A percentile compares a stretch with the other conserved stretches of the same genome.
phyloP scores from a whole-genome alignment of 2,797 vertebrate species.

The Galago senegalensis region DNA sequence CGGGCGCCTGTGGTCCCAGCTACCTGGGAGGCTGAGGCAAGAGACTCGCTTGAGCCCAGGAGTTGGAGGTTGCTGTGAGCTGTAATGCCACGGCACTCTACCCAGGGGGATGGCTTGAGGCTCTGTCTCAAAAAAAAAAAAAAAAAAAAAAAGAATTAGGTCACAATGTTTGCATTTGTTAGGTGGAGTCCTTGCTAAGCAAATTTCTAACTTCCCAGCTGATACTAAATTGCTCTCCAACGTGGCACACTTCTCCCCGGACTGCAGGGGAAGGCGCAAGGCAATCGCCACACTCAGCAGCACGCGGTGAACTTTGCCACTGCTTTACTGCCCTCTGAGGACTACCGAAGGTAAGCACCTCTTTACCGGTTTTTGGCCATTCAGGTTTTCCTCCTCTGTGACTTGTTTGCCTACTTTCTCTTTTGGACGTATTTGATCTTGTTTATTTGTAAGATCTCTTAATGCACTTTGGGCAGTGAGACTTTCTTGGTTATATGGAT shows the following conservation, averaged over 20 bases:
- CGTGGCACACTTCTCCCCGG: not conserved
- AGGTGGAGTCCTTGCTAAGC: no score
- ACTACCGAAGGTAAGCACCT: not conserved
- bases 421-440: slow-evolving; percentile 2
- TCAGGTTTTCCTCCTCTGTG: slow-evolving; percentile 22
- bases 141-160: no score
- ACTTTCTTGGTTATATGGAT: not conserved
- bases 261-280: not conserved
- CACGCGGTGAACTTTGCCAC: not conserved
- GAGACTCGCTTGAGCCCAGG: no score
- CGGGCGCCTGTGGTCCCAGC: no score
- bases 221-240: not conserved
- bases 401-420: not conserved
- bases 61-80: no score
- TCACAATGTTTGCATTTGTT: no score
- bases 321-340: slow-evolving; percentile 28
- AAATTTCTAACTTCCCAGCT: slow-evolving; percentile 22
- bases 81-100: no score
- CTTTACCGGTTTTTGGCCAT: not conserved
- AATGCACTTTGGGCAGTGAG: not conserved
- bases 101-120: no score
- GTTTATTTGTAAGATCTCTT: slow-evolving; percentile 7
- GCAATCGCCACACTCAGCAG: not conserved
- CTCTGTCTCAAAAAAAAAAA: no score
- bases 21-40: no score